Conservation (phyloP, 2,113 vertebrate species). For the Euleptes europaea region DNA sequence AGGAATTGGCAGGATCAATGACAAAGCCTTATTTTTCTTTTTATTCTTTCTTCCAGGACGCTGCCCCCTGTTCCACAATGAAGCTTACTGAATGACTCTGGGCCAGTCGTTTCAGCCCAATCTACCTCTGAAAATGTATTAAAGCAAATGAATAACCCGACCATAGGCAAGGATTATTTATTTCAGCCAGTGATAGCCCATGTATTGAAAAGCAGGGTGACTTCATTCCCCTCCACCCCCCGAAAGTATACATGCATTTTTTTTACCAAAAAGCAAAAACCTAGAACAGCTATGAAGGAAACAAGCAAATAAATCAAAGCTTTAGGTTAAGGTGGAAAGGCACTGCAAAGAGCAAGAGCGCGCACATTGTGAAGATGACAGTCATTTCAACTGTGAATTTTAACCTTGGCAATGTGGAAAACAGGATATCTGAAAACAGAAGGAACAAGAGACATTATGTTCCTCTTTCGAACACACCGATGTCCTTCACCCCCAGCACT, state of each 20-base stretch:
- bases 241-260: neutral
- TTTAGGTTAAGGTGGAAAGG: neutral
- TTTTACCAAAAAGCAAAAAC: neutral
- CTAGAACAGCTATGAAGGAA: neutral
- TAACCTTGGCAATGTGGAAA: neutral
- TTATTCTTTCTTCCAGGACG: too few species aligned
- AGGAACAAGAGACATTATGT: neutral
- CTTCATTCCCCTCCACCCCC: too few species aligned
- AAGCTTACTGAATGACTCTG: too few species aligned
- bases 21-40: too few species aligned
- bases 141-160: too few species aligned
- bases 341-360: neutral
- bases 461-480: neutral
- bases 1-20: too few species aligned
- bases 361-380: neutral
- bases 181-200: neutral
- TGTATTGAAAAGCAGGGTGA: neutral
- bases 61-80: too few species aligned
- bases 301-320: neutral
- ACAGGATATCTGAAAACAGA: neutral
- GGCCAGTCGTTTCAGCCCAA: too few species aligned
- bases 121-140: too few species aligned
- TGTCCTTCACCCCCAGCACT: slow-evolving; percentile 1
- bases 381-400: neutral
- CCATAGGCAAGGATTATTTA: too few species aligned